Conservation (phyloP, 2,888 invertebrate species). For the Monochamus alternatus region DNA sequence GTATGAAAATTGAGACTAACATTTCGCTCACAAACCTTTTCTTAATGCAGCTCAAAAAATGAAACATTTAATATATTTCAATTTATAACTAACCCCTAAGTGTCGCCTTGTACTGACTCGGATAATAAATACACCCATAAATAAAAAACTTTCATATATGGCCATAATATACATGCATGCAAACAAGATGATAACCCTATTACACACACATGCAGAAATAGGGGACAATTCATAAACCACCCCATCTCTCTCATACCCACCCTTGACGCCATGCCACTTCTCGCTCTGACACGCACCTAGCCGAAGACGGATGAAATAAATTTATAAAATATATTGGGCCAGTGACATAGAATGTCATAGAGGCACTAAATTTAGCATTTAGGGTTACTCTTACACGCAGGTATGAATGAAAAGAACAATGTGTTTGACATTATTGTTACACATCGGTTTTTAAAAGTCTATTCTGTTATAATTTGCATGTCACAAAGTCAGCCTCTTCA, state of each 20-base stretch:
- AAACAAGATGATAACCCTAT: slow-evolving; percentile 65
- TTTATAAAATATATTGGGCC: slow-evolving; percentile 44
- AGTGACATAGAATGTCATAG: slow-evolving; percentile 50
- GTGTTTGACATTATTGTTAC: slow-evolving; percentile 62
- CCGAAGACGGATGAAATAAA: slow-evolving; percentile 42
- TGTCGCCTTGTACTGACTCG: slow-evolving; percentile 40
- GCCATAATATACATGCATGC: slow-evolving; percentile 63
- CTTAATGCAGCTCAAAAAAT: no score
- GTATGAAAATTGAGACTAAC: no score
- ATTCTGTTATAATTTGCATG: slow-evolving; percentile 54
- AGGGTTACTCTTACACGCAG: slow-evolving; percentile 49
- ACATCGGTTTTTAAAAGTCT: slow-evolving; percentile 61
- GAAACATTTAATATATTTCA: slow-evolving; percentile 27
- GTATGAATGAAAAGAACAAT: slow-evolving; percentile 54
- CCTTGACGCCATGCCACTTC: slow-evolving; percentile 12
- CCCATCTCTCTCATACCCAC: slow-evolving; percentile 48
- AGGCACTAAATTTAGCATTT: slow-evolving; percentile 55
- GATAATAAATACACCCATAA: slow-evolving; percentile 61
- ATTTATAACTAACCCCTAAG: slow-evolving; percentile 15
- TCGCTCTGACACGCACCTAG: slow-evolving; percentile 26
- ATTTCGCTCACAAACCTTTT: no score
- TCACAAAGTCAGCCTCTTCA: slow-evolving; percentile 47
- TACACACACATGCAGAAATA: slow-evolving; percentile 59
- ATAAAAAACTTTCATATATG: slow-evolving; percentile 64
- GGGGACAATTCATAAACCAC: slow-evolving; percentile 57